phyloP scores from a whole-genome alignment of 2,797 vertebrate species.

The Gambusia yucatana region DNA sequence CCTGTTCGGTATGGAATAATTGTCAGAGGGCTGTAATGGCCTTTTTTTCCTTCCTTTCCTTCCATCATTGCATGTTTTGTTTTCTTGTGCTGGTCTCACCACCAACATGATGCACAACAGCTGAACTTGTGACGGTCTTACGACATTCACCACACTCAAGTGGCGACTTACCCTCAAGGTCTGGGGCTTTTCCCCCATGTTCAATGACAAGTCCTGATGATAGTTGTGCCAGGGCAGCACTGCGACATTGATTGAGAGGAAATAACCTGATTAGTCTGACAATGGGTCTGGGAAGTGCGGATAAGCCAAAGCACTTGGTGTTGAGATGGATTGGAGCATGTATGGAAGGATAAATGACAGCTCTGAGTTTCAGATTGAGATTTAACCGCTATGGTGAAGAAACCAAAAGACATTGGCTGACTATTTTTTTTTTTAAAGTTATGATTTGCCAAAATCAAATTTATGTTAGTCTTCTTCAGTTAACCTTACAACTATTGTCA shows the following conservation, averaged over 20 bases:
- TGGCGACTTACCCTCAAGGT: constrained; percentile 43
- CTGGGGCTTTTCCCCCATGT: constrained; percentile 40
- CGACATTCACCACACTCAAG: constrained; percentile 47
- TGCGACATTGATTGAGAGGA: constrained; percentile 63
- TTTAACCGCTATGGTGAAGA: constrained; percentile 35
- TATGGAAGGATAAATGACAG: constrained; percentile 59
- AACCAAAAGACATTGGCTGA: constrained; percentile 20
- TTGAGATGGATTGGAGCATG: constrained; percentile 61
- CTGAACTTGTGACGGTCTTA: constrained; percentile 40
- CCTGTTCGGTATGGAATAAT: constrained; percentile 50
- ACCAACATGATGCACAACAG: constrained; percentile 32
- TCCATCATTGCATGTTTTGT: constrained; percentile 24
- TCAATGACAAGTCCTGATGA: constrained; percentile 63
- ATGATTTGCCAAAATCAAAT: background rate
- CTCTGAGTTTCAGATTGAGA: constrained; percentile 39
- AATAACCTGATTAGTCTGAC: constrained; percentile 74
- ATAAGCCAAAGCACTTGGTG: constrained; percentile 59
- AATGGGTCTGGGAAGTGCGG: constrained; percentile 56
- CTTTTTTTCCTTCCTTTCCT: constrained; percentile 12
- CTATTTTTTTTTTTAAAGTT: background rate
- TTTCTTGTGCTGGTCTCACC: constrained; percentile 48
- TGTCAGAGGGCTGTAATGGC: constrained; percentile 48
- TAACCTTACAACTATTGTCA: background rate
- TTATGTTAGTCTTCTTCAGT: background rate
- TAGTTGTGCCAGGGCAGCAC: constrained; percentile 55